Conservation (phyloP, 2,797 vertebrate genomes). For the Takifugu rubripes region DNA sequence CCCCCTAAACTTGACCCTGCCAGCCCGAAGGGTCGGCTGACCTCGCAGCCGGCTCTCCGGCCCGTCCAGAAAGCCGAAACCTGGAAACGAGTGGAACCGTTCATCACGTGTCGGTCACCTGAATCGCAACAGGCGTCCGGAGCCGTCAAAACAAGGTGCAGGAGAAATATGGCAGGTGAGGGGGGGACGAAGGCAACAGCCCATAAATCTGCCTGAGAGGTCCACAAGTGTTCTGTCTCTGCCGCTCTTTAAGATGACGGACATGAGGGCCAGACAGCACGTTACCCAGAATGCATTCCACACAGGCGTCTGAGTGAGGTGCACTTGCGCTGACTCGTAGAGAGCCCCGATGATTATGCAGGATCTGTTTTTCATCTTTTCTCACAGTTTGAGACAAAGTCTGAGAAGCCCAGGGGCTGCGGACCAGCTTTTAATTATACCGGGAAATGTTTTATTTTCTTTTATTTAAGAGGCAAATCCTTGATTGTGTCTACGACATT, state of each 20-base stretch:
- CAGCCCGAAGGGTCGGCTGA: slow-evolving; percentile 47
- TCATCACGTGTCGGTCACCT: slow-evolving; percentile 32
- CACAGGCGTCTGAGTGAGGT: slow-evolving; percentile 64
- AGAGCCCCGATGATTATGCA: slow-evolving; percentile 48
- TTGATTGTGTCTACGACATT: slow-evolving; percentile 56
- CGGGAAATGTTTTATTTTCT: slow-evolving; percentile 60
- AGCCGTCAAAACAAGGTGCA: slow-evolving; percentile 53
- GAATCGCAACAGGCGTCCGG: slow-evolving; percentile 44
- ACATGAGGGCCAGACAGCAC: slow-evolving; percentile 55
- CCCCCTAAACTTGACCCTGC: slow-evolving; percentile 73
- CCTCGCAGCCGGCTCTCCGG: slow-evolving; percentile 37
- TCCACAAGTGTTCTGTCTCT: slow-evolving; percentile 59
- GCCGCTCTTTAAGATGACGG: slow-evolving; percentile 60
- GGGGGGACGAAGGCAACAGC: slow-evolving; percentile 49
- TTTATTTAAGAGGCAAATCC: slow-evolving; percentile 54
- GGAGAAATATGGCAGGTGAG: slow-evolving; percentile 29
- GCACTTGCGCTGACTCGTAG: slow-evolving; percentile 63
- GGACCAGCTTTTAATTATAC: slow-evolving; percentile 76
- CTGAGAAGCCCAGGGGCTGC: slow-evolving; percentile 59
- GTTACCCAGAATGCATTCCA: slow-evolving; percentile 70
- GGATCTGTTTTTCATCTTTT: slow-evolving; percentile 74
- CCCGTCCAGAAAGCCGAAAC: slow-evolving; percentile 21
- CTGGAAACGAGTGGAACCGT: slow-evolving; percentile 29
- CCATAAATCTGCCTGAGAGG: slow-evolving; percentile 60
- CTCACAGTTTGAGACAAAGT: slow-evolving; percentile 57